A percentile compares a stretch with the other conserved stretches of the same genome.
Conservation (phyloP, 1,140 invertebrate genomes). For the Nylanderia fulva region DNA sequence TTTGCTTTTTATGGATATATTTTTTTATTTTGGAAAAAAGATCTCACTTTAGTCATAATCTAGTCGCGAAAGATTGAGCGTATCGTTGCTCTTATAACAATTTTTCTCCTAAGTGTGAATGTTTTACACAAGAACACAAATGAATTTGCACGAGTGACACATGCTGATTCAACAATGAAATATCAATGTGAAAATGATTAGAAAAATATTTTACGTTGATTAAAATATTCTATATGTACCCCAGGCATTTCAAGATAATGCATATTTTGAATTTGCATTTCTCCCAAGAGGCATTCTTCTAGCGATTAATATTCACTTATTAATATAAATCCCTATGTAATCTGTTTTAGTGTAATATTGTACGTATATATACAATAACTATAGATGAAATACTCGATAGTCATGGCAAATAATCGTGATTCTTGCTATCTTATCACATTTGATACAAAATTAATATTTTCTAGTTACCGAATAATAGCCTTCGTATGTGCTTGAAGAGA, state of each 20-base stretch:
- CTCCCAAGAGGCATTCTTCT: constrained; percentile 22
- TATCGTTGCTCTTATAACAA: neutral
- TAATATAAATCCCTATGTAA: constrained; percentile 30
- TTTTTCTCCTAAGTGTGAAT: constrained; percentile 33
- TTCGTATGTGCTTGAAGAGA: constrained; percentile 6
- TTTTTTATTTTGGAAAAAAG: constrained; percentile 27
- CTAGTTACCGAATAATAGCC: constrained; percentile 16
- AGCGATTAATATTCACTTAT: constrained; percentile 37
- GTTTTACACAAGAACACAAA: neutral
- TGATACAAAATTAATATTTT: constrained; percentile 22
- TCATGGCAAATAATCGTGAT: neutral
- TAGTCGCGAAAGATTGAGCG: constrained; percentile 20
- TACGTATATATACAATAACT: constrained; percentile 12
- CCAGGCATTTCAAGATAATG: constrained; percentile 2
- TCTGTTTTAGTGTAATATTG: constrained; percentile 42
- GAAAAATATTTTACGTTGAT: constrained; percentile 23
- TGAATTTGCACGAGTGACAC: constrained; percentile 14
- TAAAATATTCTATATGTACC: constrained; percentile 9
- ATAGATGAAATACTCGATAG: constrained; percentile 19
- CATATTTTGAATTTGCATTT: constrained; percentile 2
- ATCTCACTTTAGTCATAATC: constrained; percentile 47
- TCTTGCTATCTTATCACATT: constrained; percentile 25
- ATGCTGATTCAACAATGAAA: constrained; percentile 32
- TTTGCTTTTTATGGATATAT: neutral
- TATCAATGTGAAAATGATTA: constrained; percentile 36